A percentile compares a stretch with the other conserved stretches of the same genome.
phyloP scores from a whole-genome alignment of 2,888 invertebrate genomes.

The Euclidia mi region DNA sequence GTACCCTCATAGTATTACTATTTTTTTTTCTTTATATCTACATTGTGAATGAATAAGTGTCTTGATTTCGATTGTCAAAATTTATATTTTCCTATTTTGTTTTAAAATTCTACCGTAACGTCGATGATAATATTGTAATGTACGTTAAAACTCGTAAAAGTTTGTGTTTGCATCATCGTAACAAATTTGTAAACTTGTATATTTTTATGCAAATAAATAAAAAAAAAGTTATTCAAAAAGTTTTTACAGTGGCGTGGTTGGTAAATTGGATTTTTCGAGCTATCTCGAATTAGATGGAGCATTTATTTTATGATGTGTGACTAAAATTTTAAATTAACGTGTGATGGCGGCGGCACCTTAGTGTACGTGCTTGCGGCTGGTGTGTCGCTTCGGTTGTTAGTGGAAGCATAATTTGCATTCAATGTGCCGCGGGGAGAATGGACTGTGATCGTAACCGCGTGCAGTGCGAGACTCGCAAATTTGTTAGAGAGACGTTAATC shows the following conservation, averaged over 20 bases:
- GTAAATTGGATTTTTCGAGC: constrained; percentile 14
- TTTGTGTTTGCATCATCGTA: too few relatives aligned
- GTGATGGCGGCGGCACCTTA: constrained; percentile 8
- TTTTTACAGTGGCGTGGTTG: constrained; percentile 32
- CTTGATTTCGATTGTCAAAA: too few relatives aligned
- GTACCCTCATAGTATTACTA: too few relatives aligned
- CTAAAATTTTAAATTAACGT: constrained; percentile 42
- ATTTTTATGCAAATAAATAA: too few relatives aligned
- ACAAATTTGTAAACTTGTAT: too few relatives aligned
- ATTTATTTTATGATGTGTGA: constrained; percentile 40
- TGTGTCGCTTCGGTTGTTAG: constrained; percentile 37
- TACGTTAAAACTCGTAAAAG: too few relatives aligned
- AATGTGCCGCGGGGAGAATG: constrained; percentile 56
- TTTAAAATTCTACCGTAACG: too few relatives aligned
- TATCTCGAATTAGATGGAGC: constrained; percentile 17
- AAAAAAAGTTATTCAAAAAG: constrained; percentile 49
- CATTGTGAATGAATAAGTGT: too few relatives aligned
- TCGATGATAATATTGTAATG: too few relatives aligned
- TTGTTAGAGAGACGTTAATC: constrained; percentile 21
- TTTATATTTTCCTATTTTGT: too few relatives aligned
- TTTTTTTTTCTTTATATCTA: too few relatives aligned
- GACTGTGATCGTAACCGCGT: constrained; percentile 35
- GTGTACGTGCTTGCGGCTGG: constrained; percentile 36
- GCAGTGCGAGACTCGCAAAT: constrained; percentile 5
- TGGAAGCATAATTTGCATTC: constrained; percentile 65